Conservation (phyloP, 2,113 vertebrate species). For the Oryzias celebensis region DNA sequence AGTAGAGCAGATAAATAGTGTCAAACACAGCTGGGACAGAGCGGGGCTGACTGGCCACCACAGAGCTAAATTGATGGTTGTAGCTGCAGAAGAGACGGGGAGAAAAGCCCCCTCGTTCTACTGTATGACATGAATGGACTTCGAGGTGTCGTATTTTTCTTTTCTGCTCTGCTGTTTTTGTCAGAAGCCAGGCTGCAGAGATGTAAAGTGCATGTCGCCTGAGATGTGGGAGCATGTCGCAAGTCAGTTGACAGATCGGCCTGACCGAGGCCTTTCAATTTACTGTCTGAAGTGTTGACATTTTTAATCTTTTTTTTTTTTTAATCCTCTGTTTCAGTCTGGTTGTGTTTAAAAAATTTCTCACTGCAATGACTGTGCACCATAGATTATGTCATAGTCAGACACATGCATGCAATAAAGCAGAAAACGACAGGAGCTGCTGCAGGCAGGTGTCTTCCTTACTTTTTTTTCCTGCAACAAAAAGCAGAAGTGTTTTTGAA, state of each 20-base stretch:
- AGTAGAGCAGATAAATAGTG: slow-evolving; percentile 73
- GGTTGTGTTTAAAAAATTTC: slow-evolving; percentile 45
- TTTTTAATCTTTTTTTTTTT: slow-evolving; percentile 46
- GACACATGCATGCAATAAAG: slow-evolving; percentile 20
- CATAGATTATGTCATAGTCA: slow-evolving; percentile 64
- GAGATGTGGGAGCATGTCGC: slow-evolving; percentile 10
- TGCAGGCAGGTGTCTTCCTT: slow-evolving; percentile 69
- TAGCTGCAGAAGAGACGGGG: slow-evolving; percentile 64
- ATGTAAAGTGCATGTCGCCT: slow-evolving; percentile 52
- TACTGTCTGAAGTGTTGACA: slow-evolving; percentile 46
- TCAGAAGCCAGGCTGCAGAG: slow-evolving; percentile 51
- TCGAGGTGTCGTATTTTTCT: slow-evolving; percentile 65
- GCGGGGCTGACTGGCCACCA: slow-evolving; percentile 67
- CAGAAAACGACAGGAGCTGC: slow-evolving; percentile 35
- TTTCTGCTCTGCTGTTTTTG: slow-evolving; percentile 52
- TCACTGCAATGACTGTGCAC: slow-evolving; percentile 44
- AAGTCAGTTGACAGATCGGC: slow-evolving; percentile 16
- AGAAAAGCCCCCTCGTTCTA: slow-evolving; percentile 58
- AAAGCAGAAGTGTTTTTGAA: slow-evolving; percentile 62
- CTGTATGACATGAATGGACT: slow-evolving; percentile 82
- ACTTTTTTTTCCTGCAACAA: slow-evolving; percentile 43
- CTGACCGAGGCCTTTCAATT: slow-evolving; percentile 41
- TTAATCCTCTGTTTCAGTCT: slow-evolving; percentile 16
- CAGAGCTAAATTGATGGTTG: slow-evolving; percentile 70
- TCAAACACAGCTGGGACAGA: slow-evolving; percentile 69